A percentile compares a stretch with the other conserved stretches of the same genome.
These are phyloP conservation scores for Exocentrus adspersus DNA, from an alignment of 2,888 invertebrate species.

Conservation along the genomic window DNA sequence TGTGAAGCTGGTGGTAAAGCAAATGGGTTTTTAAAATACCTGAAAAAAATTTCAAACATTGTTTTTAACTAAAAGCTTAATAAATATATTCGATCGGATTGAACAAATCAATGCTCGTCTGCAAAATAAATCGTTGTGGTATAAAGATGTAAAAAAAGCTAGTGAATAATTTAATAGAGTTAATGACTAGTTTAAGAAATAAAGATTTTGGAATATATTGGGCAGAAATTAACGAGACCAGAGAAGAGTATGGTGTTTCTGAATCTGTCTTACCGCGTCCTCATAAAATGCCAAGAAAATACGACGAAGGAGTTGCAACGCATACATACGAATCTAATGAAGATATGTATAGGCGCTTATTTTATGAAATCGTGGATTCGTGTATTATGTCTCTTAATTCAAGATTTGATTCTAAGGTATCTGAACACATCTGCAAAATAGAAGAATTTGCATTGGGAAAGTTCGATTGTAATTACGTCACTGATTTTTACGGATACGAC, in stretches of 20 bases:
- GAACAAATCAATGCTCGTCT: not conserved
- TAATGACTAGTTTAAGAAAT: not conserved
- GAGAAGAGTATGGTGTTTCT: not conserved
- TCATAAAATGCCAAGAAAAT: not conserved
- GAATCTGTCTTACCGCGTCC: not conserved
- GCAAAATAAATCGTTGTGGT: not conserved
- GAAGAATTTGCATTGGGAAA: not conserved
- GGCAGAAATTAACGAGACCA: not conserved
- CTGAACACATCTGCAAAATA: not conserved
- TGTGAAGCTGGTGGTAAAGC: not conserved
- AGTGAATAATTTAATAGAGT: not conserved
- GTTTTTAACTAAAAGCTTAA: not conserved
- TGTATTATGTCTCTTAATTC: not conserved
- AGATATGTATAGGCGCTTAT: not conserved
- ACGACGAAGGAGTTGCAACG: not conserved
- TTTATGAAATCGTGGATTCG: not conserved
- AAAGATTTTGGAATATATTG: not conserved
- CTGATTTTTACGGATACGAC: not conserved
- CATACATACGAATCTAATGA: not conserved
- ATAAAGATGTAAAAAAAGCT: not conserved
- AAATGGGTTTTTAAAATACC: not conserved
- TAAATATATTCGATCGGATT: not conserved
- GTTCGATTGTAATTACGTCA: not conserved
- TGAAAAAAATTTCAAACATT: not conserved
- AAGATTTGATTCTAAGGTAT: not conserved